Conservation (phyloP, 2,888 invertebrate genomes). For the Idaea straminata region DNA sequence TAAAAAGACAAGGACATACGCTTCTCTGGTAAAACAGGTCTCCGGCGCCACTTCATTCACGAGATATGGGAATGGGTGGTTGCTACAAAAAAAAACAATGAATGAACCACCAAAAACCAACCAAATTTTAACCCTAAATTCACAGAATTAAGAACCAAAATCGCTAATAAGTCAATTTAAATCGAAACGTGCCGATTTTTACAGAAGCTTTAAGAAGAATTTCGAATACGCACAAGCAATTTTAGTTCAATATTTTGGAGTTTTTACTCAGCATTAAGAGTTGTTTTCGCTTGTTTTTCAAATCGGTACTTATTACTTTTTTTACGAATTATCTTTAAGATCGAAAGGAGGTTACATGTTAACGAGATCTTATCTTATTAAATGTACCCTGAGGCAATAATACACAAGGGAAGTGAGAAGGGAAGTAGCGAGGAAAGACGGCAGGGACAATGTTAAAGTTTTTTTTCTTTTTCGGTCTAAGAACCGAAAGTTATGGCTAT, state of each 20-base stretch:
- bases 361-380: conserved; percentile 34
- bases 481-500: too few species aligned
- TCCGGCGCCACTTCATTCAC: conserved; percentile 60
- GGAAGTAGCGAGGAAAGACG: too few species aligned
- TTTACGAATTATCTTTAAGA: conserved; percentile 24
- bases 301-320: conserved; percentile 19
- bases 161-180: conserved; percentile 10
- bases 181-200: conserved; percentile 4
- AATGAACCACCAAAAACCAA: conserved; percentile 23
- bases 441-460: too few species aligned
- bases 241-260: conserved; percentile 36
- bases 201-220: conserved; percentile 43
- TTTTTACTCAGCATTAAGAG: conserved; percentile 26
- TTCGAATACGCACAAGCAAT: conserved; percentile 39
- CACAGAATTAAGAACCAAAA: rapidly evolving
- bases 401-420: not conserved
- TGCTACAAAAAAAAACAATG: conserved; percentile 43
- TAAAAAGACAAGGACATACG: conserved; percentile 30
- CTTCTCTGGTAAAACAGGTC: conserved; percentile 46
- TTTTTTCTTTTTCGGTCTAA: too few species aligned
- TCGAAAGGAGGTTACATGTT: conserved; percentile 44
- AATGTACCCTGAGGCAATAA: not conserved
- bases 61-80: conserved; percentile 51
- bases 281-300: conserved; percentile 25
- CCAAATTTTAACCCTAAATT: conserved; percentile 14